A percentile compares a stretch with the other conserved stretches of the same genome.
Conservation (phyloP, 2,113 vertebrate genomes). For the Hippolais icterina region DNA sequence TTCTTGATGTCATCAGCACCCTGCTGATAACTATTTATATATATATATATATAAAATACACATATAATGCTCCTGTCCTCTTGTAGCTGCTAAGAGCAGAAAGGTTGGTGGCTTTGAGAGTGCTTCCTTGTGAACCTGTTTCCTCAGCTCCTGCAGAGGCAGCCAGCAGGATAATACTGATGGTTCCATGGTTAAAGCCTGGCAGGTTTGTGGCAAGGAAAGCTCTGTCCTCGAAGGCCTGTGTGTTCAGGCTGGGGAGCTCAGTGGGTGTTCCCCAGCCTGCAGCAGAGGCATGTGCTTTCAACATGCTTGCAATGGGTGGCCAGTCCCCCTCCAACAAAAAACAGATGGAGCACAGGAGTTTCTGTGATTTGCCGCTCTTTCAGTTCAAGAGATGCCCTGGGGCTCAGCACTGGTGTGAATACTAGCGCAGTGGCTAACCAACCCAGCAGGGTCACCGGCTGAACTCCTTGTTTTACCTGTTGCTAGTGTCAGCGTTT, state of each 20-base stretch:
- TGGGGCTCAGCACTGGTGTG: not conserved
- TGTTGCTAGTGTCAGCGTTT: not conserved
- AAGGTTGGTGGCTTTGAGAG: not conserved
- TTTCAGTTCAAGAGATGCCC: not conserved
- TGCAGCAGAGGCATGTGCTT: not conserved
- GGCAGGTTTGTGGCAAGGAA: not conserved
- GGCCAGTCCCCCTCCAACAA: accelerated
- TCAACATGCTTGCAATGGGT: not conserved
- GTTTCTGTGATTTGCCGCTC: not conserved
- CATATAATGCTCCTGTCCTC: not conserved
- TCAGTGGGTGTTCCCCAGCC: not conserved
- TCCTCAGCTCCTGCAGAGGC: not conserved
- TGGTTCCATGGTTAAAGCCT: not conserved
- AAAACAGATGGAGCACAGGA: not conserved
- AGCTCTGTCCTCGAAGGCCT: not conserved
- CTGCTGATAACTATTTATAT: not conserved
- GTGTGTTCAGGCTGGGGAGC: not conserved
- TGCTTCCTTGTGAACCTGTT: not conserved
- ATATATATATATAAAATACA: no score
- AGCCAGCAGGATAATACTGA: not conserved
- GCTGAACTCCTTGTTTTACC: not conserved
- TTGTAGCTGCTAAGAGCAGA: not conserved
- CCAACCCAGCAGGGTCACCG: not conserved
- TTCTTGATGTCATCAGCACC: not conserved
- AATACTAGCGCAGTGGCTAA: not conserved